Percentiles rank a stretch among this genome's conserved stretches.
These are phyloP conservation scores for Xenentodon cancila DNA, from an alignment of 2,797 vertebrate genomes.

Conservation along the genomic window DNA sequence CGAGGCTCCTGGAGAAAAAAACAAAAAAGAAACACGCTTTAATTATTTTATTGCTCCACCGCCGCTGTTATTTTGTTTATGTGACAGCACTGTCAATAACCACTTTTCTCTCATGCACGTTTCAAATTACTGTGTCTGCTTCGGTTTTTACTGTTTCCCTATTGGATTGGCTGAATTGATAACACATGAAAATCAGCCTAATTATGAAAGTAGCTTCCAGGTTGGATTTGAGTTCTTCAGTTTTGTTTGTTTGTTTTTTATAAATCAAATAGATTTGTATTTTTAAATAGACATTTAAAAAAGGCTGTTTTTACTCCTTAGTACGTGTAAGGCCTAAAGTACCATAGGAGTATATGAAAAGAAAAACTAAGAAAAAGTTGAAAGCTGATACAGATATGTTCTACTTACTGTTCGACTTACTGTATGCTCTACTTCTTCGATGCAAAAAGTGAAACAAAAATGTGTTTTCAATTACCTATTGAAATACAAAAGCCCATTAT, in stretches of 20 bases:
- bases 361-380: no score
- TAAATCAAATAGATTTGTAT: neutral
- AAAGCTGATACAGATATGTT: no score
- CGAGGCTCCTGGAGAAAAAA: slow-evolving; percentile 65
- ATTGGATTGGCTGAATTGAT: slow-evolving; percentile 42
- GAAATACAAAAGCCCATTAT: no score
- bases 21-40: slow-evolving; percentile 66
- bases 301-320: no score
- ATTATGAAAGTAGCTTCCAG: neutral
- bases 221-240: neutral
- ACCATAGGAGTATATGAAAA: no score
- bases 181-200: slow-evolving; percentile 11
- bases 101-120: slow-evolving; percentile 45
- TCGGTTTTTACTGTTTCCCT: slow-evolving; percentile 16
- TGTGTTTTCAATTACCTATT: no score
- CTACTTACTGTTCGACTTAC: no score
- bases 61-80: slow-evolving; percentile 75
- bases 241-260: no score
- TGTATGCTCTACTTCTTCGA: no score
- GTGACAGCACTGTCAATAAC: slow-evolving; percentile 70
- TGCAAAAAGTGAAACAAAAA: no score
- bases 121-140: slow-evolving; percentile 28
- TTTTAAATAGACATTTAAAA: no score
- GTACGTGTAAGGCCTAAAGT: no score
- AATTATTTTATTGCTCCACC: slow-evolving; percentile 66